phyloP scores from a whole-genome alignment of 2,113 vertebrate species.

The Boulengeromyrus knoepffleri region DNA sequence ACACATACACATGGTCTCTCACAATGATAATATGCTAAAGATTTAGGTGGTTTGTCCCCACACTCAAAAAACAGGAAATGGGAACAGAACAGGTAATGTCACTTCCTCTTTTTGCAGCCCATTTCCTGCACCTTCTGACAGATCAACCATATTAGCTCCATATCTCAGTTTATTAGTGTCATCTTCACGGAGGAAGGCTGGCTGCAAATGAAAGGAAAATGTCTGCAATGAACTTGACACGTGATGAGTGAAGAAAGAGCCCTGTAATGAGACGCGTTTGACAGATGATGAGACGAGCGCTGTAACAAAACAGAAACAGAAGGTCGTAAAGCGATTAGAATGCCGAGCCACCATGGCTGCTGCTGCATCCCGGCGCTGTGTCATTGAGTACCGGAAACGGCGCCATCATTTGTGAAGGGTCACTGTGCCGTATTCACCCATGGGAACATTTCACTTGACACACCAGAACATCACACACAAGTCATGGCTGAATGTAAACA shows the following conservation, averaged over 20 bases:
- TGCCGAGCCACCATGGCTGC: constrained; percentile 11
- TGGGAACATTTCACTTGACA: not conserved
- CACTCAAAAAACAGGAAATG: not conserved
- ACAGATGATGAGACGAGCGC: constrained; percentile 27
- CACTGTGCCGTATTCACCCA: not conserved
- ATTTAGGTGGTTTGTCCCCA: not conserved
- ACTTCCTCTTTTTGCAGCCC: not conserved
- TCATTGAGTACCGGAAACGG: constrained; percentile 9
- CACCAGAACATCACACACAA: not conserved
- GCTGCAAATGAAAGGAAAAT: not conserved
- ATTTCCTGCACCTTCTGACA: constrained; percentile 5
- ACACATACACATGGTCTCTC: not conserved
- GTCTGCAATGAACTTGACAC: constrained; percentile 7
- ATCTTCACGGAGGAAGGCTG: not conserved
- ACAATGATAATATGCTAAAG: not conserved
- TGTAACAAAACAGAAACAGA: constrained; percentile 23
- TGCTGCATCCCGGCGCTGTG: constrained; percentile 10
- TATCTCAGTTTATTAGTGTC: not conserved
- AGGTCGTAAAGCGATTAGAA: constrained; percentile 29
- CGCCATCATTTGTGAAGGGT: not conserved
- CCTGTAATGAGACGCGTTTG: constrained; percentile 19
- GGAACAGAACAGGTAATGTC: not conserved
- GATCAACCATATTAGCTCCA: not conserved
- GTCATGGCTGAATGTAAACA: not conserved
- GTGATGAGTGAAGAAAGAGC: constrained; percentile 20